Evolutionary conservation across 2,797 vertebrate species (phyloP).

Genomic region (Diceros bicornis): DNA sequence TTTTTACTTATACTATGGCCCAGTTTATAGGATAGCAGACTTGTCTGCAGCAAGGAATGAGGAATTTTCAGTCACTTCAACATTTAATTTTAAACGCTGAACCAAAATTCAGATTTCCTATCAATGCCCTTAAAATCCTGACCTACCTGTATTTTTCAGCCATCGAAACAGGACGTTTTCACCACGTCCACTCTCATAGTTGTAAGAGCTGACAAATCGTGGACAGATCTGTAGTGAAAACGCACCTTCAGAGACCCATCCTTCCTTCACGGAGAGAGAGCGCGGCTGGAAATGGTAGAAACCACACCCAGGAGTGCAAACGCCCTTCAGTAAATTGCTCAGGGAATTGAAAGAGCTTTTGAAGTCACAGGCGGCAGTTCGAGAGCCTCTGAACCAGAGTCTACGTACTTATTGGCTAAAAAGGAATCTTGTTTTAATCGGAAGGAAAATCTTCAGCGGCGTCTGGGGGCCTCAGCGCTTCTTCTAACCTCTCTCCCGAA

Average conservation of each 20-base stretch:
- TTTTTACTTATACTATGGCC: background rate
- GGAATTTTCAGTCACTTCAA: background rate
- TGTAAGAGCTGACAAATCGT: background rate
- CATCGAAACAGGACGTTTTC: background rate
- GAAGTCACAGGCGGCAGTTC: constrained; percentile 70
- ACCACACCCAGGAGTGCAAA: constrained; percentile 38
- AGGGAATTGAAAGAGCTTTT: constrained; percentile 73
- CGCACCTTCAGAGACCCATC: background rate
- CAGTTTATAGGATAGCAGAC: background rate
- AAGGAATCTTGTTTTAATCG: constrained; percentile 69
- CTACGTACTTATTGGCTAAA: constrained; percentile 68
- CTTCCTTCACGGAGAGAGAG: background rate
- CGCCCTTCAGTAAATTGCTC: constrained; percentile 26
- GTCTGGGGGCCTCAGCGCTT: background rate
- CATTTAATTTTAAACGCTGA: background rate
- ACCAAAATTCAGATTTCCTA: background rate
- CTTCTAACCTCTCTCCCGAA: background rate
- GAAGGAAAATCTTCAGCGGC: constrained; percentile 61
- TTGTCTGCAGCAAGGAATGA: background rate
- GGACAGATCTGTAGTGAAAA: background rate
- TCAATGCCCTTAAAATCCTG: background rate
- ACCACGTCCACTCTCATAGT: background rate
- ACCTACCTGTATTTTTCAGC: background rate
- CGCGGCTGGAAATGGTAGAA: background rate
- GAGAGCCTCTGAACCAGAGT: constrained; percentile 73